These are phyloP conservation scores for Lampris megalopsis DNA, from an alignment of 2,113 vertebrate genomes.

Conservation along the genomic window DNA sequence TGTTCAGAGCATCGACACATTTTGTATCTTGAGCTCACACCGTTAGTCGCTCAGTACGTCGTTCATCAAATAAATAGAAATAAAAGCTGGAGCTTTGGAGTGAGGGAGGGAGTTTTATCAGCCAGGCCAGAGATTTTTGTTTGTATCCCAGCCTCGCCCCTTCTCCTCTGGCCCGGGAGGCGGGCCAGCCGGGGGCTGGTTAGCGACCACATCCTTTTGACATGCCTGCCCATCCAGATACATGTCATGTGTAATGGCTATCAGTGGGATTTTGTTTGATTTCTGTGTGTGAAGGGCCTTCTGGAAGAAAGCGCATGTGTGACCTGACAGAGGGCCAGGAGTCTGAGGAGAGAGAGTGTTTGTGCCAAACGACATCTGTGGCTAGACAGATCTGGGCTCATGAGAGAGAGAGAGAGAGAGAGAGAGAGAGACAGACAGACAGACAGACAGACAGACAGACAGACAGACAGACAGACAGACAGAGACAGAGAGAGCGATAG, in stretches of 20 bases:
- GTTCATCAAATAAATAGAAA: no score
- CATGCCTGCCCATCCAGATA: constrained; percentile 62
- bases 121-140: constrained; percentile 46
- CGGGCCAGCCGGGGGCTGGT: constrained; percentile 14
- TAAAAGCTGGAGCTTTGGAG: no score
- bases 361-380: constrained; percentile 40
- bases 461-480: no score
- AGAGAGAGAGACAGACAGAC: neutral
- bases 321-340: constrained; percentile 54
- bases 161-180: constrained; percentile 38
- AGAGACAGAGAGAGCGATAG: no score
- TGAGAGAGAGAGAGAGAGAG: constrained; percentile 27
- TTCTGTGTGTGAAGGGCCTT: constrained; percentile 51
- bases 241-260: constrained; percentile 60
- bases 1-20: neutral
- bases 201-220: constrained; percentile 71
- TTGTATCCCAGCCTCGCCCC: constrained; percentile 48
- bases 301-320: constrained; percentile 53
- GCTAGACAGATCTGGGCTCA: constrained; percentile 35
- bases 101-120: constrained; percentile 47
- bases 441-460: no score
- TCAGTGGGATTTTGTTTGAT: constrained; percentile 59
- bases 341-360: constrained; percentile 26
- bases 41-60: no score
- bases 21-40: no score